Percentiles rank a stretch among this genome's conserved stretches.
Evolutionary conservation across 2,797 vertebrate genomes (phyloP).

Genomic region (Taeniopygia guttata): DNA sequence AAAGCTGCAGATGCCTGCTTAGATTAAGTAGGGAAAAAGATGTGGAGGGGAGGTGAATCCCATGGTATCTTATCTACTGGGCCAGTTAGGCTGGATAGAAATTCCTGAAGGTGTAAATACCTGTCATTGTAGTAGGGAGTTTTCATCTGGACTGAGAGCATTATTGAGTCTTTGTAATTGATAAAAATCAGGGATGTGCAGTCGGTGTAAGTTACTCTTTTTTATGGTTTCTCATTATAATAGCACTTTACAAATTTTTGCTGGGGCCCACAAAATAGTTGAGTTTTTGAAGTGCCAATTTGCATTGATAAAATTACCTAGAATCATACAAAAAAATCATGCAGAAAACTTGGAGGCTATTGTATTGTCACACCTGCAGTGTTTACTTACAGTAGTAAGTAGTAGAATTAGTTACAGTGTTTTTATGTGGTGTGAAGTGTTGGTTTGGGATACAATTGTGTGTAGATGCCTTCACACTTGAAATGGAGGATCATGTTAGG

Average conservation of each 20-base stretch:
- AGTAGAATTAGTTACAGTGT: neutral
- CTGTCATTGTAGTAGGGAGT: rapidly evolving
- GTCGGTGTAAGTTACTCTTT: neutral
- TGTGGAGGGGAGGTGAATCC: neutral
- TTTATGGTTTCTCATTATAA: neutral
- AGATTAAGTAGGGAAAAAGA: neutral
- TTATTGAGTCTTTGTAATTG: neutral
- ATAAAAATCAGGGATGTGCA: neutral
- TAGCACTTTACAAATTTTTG: neutral
- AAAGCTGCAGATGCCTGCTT: neutral
- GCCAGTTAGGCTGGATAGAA: neutral
- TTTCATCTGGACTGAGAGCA: neutral
- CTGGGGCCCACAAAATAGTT: neutral
- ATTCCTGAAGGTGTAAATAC: neutral
- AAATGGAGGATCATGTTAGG: neutral
- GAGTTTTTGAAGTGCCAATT: neutral
- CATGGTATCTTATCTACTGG: neutral
- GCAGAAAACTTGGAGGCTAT: neutral
- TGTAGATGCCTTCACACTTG: neutral
- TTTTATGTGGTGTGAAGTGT: neutral
- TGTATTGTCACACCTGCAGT: neutral
- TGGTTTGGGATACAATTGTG: neutral
- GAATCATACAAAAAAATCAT: neutral
- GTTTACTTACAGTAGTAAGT: neutral
- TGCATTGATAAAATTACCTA: neutral